Conservation (phyloP, 2,113 vertebrate genomes). For the Indri indri region DNA sequence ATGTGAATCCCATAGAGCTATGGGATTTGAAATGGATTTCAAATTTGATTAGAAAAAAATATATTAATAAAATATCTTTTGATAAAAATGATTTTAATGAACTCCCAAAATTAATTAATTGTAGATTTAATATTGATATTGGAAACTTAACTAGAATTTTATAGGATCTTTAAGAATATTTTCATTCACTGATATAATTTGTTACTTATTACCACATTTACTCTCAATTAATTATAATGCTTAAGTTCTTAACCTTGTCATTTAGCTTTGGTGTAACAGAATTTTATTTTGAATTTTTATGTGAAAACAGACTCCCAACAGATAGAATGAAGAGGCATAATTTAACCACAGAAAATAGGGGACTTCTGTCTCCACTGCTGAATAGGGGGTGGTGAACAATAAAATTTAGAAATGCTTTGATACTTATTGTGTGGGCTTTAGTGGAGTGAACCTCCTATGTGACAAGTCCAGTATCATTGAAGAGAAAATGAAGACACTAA, state of each 20-base stretch:
- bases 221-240: conserved; percentile 1
- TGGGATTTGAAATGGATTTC: not conserved
- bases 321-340: not conserved
- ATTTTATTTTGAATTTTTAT: conserved; percentile 14
- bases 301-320: not conserved
- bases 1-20: not conserved
- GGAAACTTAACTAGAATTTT: not conserved
- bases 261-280: not conserved
- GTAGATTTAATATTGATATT: not conserved
- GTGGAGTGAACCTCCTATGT: not conserved
- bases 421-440: not conserved
- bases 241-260: conserved; percentile 9
- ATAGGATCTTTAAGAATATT: not conserved
- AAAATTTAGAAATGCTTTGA: not conserved
- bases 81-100: not conserved
- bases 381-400: not conserved
- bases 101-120: not conserved
- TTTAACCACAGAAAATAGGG: not conserved
- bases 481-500: not conserved
- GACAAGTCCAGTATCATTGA: not conserved
- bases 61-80: not conserved
- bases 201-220: not conserved
- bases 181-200: not conserved
- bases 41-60: not conserved
- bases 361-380: not conserved